Evolutionary conservation across 2,888 invertebrate species (phyloP), one percentile per base, ranked within the genome.

Genomic region (Amblyjoppa proteus): DNA sequence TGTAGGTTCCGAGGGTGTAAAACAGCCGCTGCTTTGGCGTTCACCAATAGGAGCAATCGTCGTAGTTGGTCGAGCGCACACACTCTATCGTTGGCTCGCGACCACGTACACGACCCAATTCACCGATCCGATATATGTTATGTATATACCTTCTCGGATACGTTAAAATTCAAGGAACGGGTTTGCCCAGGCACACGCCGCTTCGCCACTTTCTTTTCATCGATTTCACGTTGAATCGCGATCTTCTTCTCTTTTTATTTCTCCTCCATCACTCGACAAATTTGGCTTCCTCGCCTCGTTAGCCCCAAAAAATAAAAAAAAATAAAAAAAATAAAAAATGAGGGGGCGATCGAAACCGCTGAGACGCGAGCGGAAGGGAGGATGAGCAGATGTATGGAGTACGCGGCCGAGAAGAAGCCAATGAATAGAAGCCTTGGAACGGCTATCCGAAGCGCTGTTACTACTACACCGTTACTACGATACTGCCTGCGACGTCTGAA

Each of bases 21-120:
- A 66, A 66, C 13, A 45, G 66, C 28, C 34, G 69, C 74, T 34
- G 68, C 45, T 64, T 61, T 74, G 51, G 53, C 61, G 75, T 75
- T 83, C 78, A 61, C 31, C 66, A 49, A n/a, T 61, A 61, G 70
- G 41, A 69, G 45, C 74, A 75, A 74, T 83, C 74, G 53, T 61
- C 64, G 79, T 83, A 16, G 41, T 9, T 75, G 25, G 53, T 70
- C 66, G 53, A 58, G 53, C 20, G 53, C 20, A 61, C 45, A 71
- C 74, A 70, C 51, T 76, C 49, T 25, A 28, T 70, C 70, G 75
- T 49, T 81, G 58, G 74, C 58, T 78, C 51, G 75, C 53, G 75
- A 83, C 79, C 79, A 80, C 79, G 79, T 83, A 80, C 74, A 31
- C 83, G 83, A 83, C 83, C 83, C 79, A 83, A 69, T 83, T 83